Base-by-base conservation (phyloP, 1,140 invertebrate genomes). In the Orchestia grillus region DNA sequence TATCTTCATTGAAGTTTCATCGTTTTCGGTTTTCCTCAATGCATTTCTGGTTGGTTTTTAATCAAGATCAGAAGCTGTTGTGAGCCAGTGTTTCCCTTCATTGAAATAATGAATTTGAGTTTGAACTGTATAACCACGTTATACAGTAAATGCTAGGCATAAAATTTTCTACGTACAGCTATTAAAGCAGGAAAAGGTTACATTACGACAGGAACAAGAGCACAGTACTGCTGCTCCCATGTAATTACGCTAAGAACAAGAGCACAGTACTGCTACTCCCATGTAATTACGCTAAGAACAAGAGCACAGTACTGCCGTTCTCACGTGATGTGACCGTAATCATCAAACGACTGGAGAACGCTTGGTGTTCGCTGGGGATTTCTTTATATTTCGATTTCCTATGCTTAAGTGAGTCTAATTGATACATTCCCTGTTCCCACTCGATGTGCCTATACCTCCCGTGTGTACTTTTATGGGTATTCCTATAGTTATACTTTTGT, bases 361-460 rank as follows among this genome's bases (percentile, higher is more conserved):
- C 62, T 77, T 77, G 28, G 3, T 77, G 62, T 77, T 77, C 62
- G 62, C 11, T 28, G 11, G 62, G 11, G 62, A 77, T 77, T 77
- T 77, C 28, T 77, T 36, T 15, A 77, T 77, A 77, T 77, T 77
- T 77, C 15, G 36, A 77, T 77, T 77, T 77, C 62, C 62, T 77
- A 8, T 19, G 62, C 62, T 77, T 77, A 77, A 77, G 62, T 77
- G 62, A 77, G 62, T 3, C 62, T 77, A 77, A 77, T 77, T 77
- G 28, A 23, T 77, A 77, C 62, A 77, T 44, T 43, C 88, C 88
- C 88, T 90, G 88, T 90, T 90, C 92, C 92, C 92, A 94, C 92
- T 94, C 44, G 92, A 94, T 94, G 92, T 94, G 92, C 92, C 92
- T 94, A 94, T 94, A 94, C 92, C 44, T 94, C 92, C 44, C 44